Percentiles rank a stretch among this genome's conserved stretches.
These are phyloP conservation scores for Thryonomys swinderianus DNA, from an alignment of 2,113 vertebrate species.

Conservation along the genomic window DNA sequence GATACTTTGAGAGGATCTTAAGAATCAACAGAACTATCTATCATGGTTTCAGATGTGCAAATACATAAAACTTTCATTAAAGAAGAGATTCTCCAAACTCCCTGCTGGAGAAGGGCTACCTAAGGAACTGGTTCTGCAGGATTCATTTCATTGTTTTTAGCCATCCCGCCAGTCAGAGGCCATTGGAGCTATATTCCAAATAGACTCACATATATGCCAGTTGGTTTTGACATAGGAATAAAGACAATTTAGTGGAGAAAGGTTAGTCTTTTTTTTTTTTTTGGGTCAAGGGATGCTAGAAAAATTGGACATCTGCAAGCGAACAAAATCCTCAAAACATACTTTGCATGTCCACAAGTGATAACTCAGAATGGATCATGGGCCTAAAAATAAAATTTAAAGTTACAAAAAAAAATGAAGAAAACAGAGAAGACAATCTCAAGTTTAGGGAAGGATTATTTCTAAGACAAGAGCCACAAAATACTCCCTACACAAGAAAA, in stretches of 20 bases:
- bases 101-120: neutral
- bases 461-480: slow-evolving; percentile 31
- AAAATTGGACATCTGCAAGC: neutral
- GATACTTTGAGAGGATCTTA: neutral
- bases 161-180: neutral
- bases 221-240: neutral
- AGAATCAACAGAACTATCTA: neutral
- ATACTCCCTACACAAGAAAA: slow-evolving; percentile 24
- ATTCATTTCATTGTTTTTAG: neutral
- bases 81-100: neutral
- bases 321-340: neutral
- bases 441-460: slow-evolving; percentile 2
- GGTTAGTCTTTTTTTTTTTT: neutral
- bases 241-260: neutral
- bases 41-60: neutral
- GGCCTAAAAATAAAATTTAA: slow-evolving; percentile 11
- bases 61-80: neutral
- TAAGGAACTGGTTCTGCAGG: neutral
- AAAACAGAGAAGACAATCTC: neutral
- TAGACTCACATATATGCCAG: neutral
- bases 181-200: neutral
- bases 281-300: neutral
- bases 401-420: slow-evolving; percentile 9
- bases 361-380: slow-evolving; percentile 43
- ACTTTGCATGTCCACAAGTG: neutral